Base-by-base conservation (phyloP, 1,140 invertebrate genomes). In the Brachionus angularis region DNA sequence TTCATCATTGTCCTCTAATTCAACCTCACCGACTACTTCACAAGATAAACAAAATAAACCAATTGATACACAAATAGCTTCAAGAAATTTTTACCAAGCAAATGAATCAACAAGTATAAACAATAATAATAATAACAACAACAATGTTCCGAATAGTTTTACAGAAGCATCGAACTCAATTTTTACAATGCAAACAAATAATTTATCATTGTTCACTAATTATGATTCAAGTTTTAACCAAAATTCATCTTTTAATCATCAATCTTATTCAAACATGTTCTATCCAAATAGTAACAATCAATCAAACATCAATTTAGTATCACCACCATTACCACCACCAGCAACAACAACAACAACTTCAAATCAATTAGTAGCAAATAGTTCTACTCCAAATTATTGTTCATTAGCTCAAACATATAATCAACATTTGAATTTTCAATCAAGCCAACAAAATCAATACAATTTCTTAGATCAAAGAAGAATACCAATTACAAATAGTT, bases 181-280 rank as follows among this genome's bases (percentile, higher is more conserved):
- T 33, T 42, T 58, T 25, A 7, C 39, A 14, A 42, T 42, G 39
- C 53, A 42, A 16, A n/a, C 7, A 23, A 58, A 58, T 58, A 39
- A 36, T 39, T 36, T 58, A 39, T 39, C 34, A 21, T 39, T 58
- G 10, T 58, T 58, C 33, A 21, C 34, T 23, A 29, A 16, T 39
- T 58, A 58, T 58, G 53, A 58, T 33, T 36, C 34, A 8, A 39
- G 16, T 39, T 58, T 58, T 23, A 36, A 58, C 10, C n/a, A n/a
- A n/a, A n/a, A n/a, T n/a, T 4, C 53, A 39, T 18, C 33, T 5
- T 3, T 2, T 7, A 42, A 42, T 23, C 36, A 23, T n/a, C 39
- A 58, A 31, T 25, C 53, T 23, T 58, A 58, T 39, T 34, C 53
- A 2, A 58, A 3, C 27, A 58, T 58, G 53, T 58, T 58, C 33